Conservation (phyloP, 2,113 vertebrate species). For the Octodon degus region DNA sequence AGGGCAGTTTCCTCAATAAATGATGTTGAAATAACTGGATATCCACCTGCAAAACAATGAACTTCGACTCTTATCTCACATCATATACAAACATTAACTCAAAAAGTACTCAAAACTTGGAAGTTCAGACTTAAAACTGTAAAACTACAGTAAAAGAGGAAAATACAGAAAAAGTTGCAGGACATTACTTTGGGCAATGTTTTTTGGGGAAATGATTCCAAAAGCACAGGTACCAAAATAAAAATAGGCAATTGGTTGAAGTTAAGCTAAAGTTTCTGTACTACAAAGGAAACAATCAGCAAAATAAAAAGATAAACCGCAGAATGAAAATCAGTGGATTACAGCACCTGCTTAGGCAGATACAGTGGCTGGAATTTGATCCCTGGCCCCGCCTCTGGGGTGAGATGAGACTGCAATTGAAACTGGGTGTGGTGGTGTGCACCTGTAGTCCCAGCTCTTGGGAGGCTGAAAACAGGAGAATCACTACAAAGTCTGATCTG, state of each 20-base stretch:
- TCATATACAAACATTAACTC: neutral
- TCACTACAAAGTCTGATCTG: no score
- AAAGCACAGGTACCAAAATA: neutral
- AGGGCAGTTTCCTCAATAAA: neutral
- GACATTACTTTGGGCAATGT: neutral
- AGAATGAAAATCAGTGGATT: neutral
- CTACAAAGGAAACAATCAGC: neutral
- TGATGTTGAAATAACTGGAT: neutral
- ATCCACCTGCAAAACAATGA: neutral
- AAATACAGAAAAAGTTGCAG: neutral
- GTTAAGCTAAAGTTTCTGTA: neutral
- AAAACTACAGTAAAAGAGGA: neutral
- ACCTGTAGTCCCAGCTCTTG: no score
- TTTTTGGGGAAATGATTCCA: neutral
- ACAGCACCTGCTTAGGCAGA: no score
- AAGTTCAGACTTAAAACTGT: neutral
- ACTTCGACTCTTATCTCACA: neutral
- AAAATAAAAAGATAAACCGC: neutral
- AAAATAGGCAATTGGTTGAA: neutral
- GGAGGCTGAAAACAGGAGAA: no score
- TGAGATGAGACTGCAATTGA: no score
- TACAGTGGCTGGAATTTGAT: no score
- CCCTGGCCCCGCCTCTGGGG: no score
- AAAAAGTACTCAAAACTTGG: neutral
- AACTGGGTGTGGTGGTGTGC: no score